Percentiles rank a stretch among this genome's conserved stretches.
These are phyloP conservation scores for Dicycla oo DNA, from an alignment of 2,888 invertebrate species.

Conservation along the genomic window DNA sequence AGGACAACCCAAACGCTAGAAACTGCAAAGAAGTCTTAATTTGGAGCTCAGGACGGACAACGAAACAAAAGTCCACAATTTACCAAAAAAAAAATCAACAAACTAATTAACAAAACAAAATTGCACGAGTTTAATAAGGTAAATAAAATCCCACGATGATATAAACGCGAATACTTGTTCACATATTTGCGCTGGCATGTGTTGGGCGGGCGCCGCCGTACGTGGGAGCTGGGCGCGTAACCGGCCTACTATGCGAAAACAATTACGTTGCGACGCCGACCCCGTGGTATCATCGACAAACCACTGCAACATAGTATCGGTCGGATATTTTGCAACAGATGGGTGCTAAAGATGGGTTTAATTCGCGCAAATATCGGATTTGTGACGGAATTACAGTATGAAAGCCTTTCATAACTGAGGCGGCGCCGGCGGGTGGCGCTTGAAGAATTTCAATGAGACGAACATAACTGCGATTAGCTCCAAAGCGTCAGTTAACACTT, in stretches of 20 bases:
- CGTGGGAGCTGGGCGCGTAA: slow-evolving; percentile 65
- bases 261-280: slow-evolving; percentile 54
- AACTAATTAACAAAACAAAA: slow-evolving; percentile 2
- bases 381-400: slow-evolving; percentile 12
- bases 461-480: slow-evolving; percentile 21
- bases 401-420: slow-evolving; percentile 13
- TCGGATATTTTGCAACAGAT: slow-evolving; percentile 32
- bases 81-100: background rate
- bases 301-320: slow-evolving; percentile 17
- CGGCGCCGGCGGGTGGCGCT: background rate
- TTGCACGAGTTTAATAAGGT: slow-evolving; percentile 31
- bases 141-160: slow-evolving; percentile 50
- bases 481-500: slow-evolving; percentile 41
- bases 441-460: slow-evolving; percentile 2
- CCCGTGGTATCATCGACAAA: slow-evolving; percentile 48
- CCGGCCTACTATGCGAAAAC: slow-evolving; percentile 68
- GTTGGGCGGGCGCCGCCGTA: slow-evolving; percentile 61
- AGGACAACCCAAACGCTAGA: background rate
- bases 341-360: slow-evolving; percentile 10
- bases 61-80: background rate
- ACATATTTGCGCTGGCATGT: slow-evolving; percentile 58
- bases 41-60: background rate
- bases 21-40: background rate
- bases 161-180: slow-evolving; percentile 56
- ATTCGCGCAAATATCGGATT: slow-evolving; percentile 7